Evolutionary conservation across 53 echinoderm and acorn worm genomes (phyloP).

Genomic region (Echinometra lucunter): DNA sequence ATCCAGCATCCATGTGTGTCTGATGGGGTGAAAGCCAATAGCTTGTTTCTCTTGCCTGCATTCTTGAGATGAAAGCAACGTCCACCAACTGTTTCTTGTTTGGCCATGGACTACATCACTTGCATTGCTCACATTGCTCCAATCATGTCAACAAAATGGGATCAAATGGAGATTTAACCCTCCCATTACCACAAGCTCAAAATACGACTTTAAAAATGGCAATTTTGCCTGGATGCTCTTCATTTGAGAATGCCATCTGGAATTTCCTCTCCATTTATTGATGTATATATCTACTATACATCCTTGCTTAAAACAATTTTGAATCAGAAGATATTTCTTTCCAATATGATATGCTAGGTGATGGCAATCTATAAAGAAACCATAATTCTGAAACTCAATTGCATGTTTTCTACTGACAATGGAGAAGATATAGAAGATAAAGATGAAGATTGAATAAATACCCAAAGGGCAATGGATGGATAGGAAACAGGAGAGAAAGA

Average conservation of each 20-base stretch:
- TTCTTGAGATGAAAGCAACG: conserved; percentile 22
- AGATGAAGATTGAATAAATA: not conserved
- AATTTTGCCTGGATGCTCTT: too few species aligned
- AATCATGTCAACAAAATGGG: not conserved
- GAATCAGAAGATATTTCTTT: too few species aligned
- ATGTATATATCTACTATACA: too few species aligned
- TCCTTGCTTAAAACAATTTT: too few species aligned
- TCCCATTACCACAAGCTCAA: not conserved
- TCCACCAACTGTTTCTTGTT: conserved; percentile 53
- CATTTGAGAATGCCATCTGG: too few species aligned
- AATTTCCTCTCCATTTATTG: too few species aligned
- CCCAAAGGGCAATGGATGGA: too few species aligned
- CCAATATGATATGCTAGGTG: too few species aligned
- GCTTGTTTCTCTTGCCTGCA: conserved; percentile 15
- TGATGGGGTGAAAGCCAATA: not conserved
- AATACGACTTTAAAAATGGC: too few species aligned
- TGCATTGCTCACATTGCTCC: conserved; percentile 38
- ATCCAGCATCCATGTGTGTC: not conserved
- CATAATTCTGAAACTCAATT: too few species aligned
- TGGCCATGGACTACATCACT: conserved; percentile 16
- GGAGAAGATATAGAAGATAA: not conserved
- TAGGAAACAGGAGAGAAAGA: not conserved
- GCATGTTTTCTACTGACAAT: not conserved
- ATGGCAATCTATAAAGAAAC: too few species aligned
- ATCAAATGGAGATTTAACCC: not conserved